A percentile compares a stretch with the other conserved stretches of the same genome.
These are phyloP conservation scores for Sebastes cheni DNA, from an alignment of 2,797 vertebrate species.

Conservation along the genomic window DNA sequence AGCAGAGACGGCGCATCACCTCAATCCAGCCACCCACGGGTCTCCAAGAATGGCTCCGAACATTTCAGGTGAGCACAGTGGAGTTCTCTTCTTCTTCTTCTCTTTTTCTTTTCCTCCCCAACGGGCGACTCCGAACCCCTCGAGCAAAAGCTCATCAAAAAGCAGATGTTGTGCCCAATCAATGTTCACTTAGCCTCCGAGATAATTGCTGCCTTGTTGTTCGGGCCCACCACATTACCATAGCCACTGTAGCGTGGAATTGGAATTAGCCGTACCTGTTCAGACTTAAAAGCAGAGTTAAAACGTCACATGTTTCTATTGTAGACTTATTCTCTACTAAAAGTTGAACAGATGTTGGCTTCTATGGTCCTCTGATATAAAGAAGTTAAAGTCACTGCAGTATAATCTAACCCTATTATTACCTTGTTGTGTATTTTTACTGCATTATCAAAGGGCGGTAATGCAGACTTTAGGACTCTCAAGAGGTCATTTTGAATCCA, in stretches of 20 bases:
- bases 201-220: conserved; percentile 78
- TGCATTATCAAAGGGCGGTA: not conserved
- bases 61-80: conserved; percentile 92
- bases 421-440: not conserved
- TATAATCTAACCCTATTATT: not conserved
- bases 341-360: conserved; percentile 33
- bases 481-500: not conserved
- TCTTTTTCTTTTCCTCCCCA: not conserved
- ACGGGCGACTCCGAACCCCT: conserved; percentile 8
- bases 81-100: not conserved
- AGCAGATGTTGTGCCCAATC: conserved; percentile 72
- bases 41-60: conserved; percentile 99
- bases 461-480: not conserved
- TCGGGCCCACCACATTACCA: conserved; percentile 65
- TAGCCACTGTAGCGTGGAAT: conserved; percentile 73
- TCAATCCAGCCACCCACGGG: conserved; percentile 96
- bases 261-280: conserved; percentile 72
- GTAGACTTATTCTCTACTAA: conserved; percentile 19
- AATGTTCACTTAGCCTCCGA: conserved; percentile 66
- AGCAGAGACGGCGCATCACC: conserved; percentile 94
- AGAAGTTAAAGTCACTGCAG: not conserved
- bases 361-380: conserved; percentile 11
- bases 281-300: conserved; percentile 45
- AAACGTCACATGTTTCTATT: conserved; percentile 13
- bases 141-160: conserved; percentile 65